These are phyloP conservation scores for Orussus abietinus DNA, from an alignment of 1,140 invertebrate species.

Conservation along the genomic window DNA sequence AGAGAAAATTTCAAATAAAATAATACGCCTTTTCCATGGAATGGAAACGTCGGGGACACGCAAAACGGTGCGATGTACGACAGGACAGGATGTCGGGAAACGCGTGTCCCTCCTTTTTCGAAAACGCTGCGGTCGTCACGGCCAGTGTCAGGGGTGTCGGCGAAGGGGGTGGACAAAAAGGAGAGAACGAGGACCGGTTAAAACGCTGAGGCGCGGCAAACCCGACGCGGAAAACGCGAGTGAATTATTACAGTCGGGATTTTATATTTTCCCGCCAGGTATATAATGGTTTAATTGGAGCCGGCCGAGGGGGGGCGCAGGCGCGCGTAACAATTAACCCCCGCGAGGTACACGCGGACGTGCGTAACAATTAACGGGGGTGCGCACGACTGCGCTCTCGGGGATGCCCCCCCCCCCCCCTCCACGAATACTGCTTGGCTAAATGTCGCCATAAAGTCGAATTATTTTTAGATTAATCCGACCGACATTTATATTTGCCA, in stretches of 20 bases:
- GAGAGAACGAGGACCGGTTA: conserved; percentile 24
- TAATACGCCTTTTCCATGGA: too few relatives aligned
- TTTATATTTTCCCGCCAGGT: conserved; percentile 27
- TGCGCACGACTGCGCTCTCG: too few relatives aligned
- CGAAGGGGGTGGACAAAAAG: too few relatives aligned
- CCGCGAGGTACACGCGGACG: conserved; percentile 19
- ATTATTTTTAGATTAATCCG: conserved; percentile 28
- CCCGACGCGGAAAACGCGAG: conserved; percentile 22
- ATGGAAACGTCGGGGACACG: too few relatives aligned
- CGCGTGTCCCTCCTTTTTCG: not conserved
- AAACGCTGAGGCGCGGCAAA: conserved; percentile 24
- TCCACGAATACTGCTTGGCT: too few relatives aligned
- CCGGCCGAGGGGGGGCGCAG: conserved; percentile 16
- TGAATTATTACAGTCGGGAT: conserved; percentile 30
- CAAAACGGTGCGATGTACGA: too few relatives aligned
- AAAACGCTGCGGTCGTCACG: conserved; percentile 17
- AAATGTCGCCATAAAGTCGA: conserved; percentile 31
- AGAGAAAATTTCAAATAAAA: too few relatives aligned
- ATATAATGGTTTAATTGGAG: conserved; percentile 34
- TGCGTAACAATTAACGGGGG: conserved; percentile 3
- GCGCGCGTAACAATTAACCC: conserved; percentile 30
- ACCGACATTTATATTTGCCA: conserved; percentile 22
- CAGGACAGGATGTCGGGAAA: too few relatives aligned
- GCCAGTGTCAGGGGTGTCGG: too few relatives aligned
- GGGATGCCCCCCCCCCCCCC: too few relatives aligned